phyloP scores from a whole-genome alignment of 1,140 invertebrate species.

The Rhagoletis pomonella region DNA sequence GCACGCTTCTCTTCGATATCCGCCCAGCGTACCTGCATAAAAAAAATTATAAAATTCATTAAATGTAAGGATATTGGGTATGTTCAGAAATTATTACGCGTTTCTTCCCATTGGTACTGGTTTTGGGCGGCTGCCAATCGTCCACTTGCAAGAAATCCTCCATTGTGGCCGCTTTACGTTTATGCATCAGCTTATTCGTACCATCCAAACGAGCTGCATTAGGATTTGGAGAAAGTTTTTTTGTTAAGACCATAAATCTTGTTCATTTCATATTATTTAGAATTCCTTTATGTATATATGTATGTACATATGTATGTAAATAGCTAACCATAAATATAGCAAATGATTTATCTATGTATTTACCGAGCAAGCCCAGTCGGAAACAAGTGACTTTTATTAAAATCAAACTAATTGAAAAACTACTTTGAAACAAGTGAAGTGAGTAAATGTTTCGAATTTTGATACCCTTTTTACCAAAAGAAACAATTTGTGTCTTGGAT shows the following conservation, averaged over 20 bases:
- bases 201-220: slow-evolving; percentile 92
- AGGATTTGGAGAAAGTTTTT: not conserved
- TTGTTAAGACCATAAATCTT: no score
- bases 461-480: no score
- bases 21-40: slow-evolving; percentile 93
- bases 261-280: not conserved
- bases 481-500: no score
- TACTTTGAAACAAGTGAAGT: no score
- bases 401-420: no score
- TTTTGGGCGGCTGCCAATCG: slow-evolving; percentile 79
- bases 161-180: slow-evolving; percentile 80
- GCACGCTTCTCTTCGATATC: slow-evolving; percentile 93
- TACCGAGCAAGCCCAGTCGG: no score
- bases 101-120: slow-evolving; percentile 88
- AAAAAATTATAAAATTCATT: not conserved
- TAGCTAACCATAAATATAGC: no score
- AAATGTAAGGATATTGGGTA: no score
- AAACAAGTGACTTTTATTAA: no score
- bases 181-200: slow-evolving; percentile 78
- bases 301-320: not conserved
- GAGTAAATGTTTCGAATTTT: no score
- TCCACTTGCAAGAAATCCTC: slow-evolving; percentile 94
- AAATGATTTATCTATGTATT: no score
- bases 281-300: no score
- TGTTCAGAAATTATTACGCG: slow-evolving; percentile 79